phyloP scores from a whole-genome alignment of 2,113 vertebrate genomes.

The Blennius ocellaris region DNA sequence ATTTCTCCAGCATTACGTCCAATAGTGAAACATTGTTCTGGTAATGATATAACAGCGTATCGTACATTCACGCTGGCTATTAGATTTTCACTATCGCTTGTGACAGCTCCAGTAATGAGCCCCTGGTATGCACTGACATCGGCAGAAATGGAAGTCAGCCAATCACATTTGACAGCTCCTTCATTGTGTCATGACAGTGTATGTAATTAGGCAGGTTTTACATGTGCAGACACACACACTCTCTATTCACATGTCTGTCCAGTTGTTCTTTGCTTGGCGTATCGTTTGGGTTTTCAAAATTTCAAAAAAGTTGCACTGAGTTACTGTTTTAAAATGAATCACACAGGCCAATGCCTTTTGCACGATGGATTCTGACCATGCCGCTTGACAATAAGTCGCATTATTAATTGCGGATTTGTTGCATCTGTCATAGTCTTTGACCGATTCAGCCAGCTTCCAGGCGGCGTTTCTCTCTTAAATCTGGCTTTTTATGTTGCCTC shows the following conservation, averaged over 20 bases:
- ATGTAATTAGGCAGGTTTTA: slow-evolving; percentile 53
- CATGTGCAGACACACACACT: slow-evolving; percentile 26
- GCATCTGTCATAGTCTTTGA: slow-evolving; percentile 14
- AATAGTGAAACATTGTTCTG: slow-evolving; percentile 59
- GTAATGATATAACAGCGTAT: slow-evolving; percentile 58
- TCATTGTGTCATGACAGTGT: slow-evolving; percentile 59
- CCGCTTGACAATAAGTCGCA: slow-evolving; percentile 35
- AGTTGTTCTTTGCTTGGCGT: slow-evolving; percentile 20
- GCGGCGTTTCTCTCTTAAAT: slow-evolving; percentile 4
- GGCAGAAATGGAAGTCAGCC: slow-evolving; percentile 53
- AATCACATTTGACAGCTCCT: slow-evolving; percentile 62
- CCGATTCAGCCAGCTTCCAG: slow-evolving; percentile 5
- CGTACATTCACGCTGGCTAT: slow-evolving; percentile 62
- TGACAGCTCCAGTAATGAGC: slow-evolving; percentile 62
- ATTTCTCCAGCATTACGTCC: slow-evolving; percentile 36
- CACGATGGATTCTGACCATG: not conserved
- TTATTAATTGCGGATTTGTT: slow-evolving; percentile 2
- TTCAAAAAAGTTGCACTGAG: no score
- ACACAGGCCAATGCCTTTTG: no score
- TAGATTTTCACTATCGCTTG: slow-evolving; percentile 74
- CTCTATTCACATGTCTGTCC: slow-evolving; percentile 17
- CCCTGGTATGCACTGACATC: slow-evolving; percentile 69
- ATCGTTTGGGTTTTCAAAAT: no score
- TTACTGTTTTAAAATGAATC: no score
- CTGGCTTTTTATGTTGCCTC: not conserved